Evolutionary conservation across 2,797 vertebrate species (phyloP).

Genomic region (Mallotus villosus): DNA sequence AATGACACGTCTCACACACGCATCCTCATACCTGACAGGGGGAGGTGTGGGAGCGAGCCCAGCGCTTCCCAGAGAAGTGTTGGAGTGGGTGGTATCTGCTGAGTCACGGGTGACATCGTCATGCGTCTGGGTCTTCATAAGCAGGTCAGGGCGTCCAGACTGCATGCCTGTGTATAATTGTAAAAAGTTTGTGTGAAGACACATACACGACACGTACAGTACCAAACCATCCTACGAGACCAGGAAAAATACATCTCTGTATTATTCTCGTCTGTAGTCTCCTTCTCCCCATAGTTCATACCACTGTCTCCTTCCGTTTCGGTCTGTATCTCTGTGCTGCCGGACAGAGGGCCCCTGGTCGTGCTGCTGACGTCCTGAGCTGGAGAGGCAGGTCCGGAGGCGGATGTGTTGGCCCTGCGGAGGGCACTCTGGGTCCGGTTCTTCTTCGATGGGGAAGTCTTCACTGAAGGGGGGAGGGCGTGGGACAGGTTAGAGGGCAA

Average conservation of each 20-base stretch:
- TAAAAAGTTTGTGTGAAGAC: slow-evolving; percentile 15
- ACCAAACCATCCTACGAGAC: background rate
- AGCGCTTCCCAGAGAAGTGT: slow-evolving; percentile 66
- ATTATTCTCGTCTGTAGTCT: background rate
- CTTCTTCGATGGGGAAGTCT: slow-evolving; percentile 88
- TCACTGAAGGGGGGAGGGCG: slow-evolving; percentile 68
- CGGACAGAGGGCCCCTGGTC: slow-evolving; percentile 35
- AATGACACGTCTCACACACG: background rate
- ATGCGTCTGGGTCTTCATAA: slow-evolving; percentile 72
- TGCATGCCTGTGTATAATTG: slow-evolving; percentile 66
- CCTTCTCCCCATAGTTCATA: slow-evolving; percentile 42
- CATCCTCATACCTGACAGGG: slow-evolving; percentile 59
- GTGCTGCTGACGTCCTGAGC: slow-evolving; percentile 61
- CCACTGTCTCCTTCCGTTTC: slow-evolving; percentile 55
- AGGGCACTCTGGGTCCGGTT: slow-evolving; percentile 70
- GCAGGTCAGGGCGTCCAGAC: slow-evolving; percentile 84
- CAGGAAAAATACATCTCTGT: too few species aligned
- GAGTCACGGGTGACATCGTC: slow-evolving; percentile 71
- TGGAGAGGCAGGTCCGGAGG: slow-evolving; percentile 41
- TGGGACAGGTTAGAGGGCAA: background rate
- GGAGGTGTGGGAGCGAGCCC: slow-evolving; percentile 56
- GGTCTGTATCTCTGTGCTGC: slow-evolving; percentile 53
- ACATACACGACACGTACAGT: too few species aligned
- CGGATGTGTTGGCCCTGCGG: slow-evolving; percentile 64
- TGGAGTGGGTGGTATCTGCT: slow-evolving; percentile 64